Percentiles rank a stretch among this genome's conserved stretches.
Evolutionary conservation across 2,888 invertebrate genomes (phyloP).

Genomic region (Theretra japonica): DNA sequence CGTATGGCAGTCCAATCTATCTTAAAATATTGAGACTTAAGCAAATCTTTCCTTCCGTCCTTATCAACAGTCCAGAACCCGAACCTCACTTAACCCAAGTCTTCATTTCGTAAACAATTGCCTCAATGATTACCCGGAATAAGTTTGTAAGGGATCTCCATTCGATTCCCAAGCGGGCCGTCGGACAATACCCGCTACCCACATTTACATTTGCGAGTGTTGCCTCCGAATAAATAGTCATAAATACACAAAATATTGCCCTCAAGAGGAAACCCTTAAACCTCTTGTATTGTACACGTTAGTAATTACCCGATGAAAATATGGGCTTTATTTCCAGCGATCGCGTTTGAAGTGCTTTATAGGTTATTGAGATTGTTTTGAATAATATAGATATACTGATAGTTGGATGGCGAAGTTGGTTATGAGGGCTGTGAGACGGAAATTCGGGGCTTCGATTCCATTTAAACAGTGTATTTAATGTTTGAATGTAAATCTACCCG

Average conservation of each 20-base stretch:
- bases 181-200: not conserved
- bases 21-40: no score
- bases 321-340: not conserved
- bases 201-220: constrained; percentile 22
- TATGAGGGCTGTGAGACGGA: no score
- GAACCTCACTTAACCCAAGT: not conserved
- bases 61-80: no score
- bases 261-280: constrained; percentile 20
- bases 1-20: no score
- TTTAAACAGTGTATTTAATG: no score
- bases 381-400: not conserved
- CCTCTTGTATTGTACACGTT: constrained; percentile 9
- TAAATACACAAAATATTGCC: constrained; percentile 31
- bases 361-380: not conserved
- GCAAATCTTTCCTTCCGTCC: no score
- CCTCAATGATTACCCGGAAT: constrained; percentile 6
- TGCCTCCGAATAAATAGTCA: constrained; percentile 11
- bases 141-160: constrained; percentile 8
- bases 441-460: no score
- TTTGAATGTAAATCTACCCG: no score
- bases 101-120: constrained; percentile 3
- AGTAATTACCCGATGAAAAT: constrained; percentile 15
- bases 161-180: constrained; percentile 19
- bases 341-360: not conserved
- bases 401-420: no score